Base-by-base conservation (phyloP, 2,888 invertebrate species). In the Stomorhina lunata region DNA sequence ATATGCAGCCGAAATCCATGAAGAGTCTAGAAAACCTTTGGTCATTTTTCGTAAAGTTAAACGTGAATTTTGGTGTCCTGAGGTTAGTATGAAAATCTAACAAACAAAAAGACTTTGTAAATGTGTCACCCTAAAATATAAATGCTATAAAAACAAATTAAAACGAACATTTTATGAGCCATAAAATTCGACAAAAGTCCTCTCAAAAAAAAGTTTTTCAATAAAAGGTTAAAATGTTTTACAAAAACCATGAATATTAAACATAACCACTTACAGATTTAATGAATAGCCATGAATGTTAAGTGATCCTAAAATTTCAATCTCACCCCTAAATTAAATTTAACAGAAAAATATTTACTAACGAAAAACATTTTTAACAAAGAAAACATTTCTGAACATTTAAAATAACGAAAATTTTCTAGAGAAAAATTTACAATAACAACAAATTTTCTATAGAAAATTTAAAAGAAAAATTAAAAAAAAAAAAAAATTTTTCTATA, bases 1-100 rank as follows among this genome's bases (percentile, higher is more conserved):
- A 1, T 93, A 91, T 55, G 92, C 93, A 9, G 92, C 93, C 12
- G 91, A 92, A 43, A 91, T 94, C 6, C 92, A 93, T 85, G 93
- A 93, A 84, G 93, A 93, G 84, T 92, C 90, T 2, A 88, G 91
- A 85, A 88, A 90, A 22, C 92, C 92, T 0, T 84, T 92, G 71
- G 83, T 87, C 2, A 89, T 91, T 25, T 89, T 92, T 77, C 92
- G 91, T 40, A 88, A 90, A 12, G 90, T 92, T 2, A 90, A 92
- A 1, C 86, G 90, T 4, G 89, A 91, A 69, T 89, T 88, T 79
- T 93, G 92, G 90, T 91, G 91, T 72, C 85, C 88, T 12, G 93
- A 93, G 90, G 92, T 92, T 72, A 71, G 61, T 73, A 25, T 4
- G 4, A 3, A 4, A 29, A 43, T 17, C 32, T 40, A 61, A 32